Evolutionary conservation across 2,113 vertebrate species (phyloP), one percentile per base, ranked within the genome.

Genomic region (Tenebrosternarchus preto): DNA sequence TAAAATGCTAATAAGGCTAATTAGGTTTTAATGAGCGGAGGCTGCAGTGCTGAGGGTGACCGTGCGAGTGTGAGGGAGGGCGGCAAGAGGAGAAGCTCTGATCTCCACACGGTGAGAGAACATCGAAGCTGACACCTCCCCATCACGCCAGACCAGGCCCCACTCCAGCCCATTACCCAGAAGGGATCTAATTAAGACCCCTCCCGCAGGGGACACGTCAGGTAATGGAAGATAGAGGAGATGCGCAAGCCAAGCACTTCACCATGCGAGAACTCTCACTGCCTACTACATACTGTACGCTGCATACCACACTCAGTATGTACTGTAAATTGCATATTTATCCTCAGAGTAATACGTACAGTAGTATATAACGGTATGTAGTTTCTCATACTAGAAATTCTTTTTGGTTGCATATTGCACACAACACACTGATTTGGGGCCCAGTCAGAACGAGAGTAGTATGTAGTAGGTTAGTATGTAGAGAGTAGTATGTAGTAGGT

Each of bases 21-120:
- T 86, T 81, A 79, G 80, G 59, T 83, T 87, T 87, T 86, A 86
- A 86, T 81, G 80, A 87, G 72, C 66, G 55, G 68, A 77, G 80
- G 81, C 76, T 81, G 59, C 25, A 31, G 59, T 43, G 74, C 53
- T n/a, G 72, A 60, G 67, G 24, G 43, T 71, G 11, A 71, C 33
- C 53, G n/a, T 33, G 69, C 24, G 6, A 43, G 60, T 24, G 24
- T 27, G 31, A n/a, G 24, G 1, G 33, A 20, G 33, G 46, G 67
- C 50, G 68, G 25, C 36, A 50, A 77, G 70, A 36, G 17, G 36
- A 74, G 71, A 74, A 72, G 27, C 55, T 77, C 29, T 77, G 69
- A 71, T 74, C 74, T 74, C n/a, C 74, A 83, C 57, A 66, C 19
- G 43, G 71, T 25, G 75, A 61, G 75, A 69, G 69, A 80, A 72